These are phyloP conservation scores for Potamarius usumacintae DNA, from an alignment of 2,113 vertebrate genomes.

Conservation along the genomic window DNA sequence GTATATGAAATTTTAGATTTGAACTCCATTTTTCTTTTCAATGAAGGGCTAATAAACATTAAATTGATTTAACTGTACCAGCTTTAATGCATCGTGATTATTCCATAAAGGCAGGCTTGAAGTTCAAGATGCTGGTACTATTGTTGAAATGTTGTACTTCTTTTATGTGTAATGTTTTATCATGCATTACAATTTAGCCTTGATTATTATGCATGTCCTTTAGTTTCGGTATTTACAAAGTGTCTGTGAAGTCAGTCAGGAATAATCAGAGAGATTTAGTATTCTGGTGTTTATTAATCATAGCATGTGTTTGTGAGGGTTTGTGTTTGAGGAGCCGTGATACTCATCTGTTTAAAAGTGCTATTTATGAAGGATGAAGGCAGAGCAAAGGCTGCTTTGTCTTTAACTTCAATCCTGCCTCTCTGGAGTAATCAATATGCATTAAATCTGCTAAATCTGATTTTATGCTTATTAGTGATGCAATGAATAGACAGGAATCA, in stretches of 20 bases:
- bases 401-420: constrained; percentile 63
- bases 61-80: constrained; percentile 55
- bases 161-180: no score
- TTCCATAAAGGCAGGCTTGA: constrained; percentile 68
- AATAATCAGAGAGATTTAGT: neutral
- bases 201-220: neutral
- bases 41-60: constrained; percentile 64
- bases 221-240: neutral
- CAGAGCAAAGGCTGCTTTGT: constrained; percentile 70
- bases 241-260: neutral
- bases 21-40: constrained; percentile 38
- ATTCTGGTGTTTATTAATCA: constrained; percentile 3
- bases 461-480: constrained; percentile 70
- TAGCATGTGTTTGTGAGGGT: constrained; percentile 5
- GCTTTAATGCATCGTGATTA: constrained; percentile 79
- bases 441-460: constrained; percentile 71
- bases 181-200: neutral
- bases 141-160: constrained; percentile 18
- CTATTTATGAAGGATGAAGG: constrained; percentile 73
- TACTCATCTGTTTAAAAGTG: constrained; percentile 71
- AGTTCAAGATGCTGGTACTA: constrained; percentile 50
- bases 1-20: neutral
- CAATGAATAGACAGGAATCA: constrained; percentile 60
- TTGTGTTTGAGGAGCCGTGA: constrained; percentile 30
- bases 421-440: constrained; percentile 80